Evolutionary conservation across 2,113 vertebrate genomes (phyloP).

Genomic region (Sisor rabdophorus): DNA sequence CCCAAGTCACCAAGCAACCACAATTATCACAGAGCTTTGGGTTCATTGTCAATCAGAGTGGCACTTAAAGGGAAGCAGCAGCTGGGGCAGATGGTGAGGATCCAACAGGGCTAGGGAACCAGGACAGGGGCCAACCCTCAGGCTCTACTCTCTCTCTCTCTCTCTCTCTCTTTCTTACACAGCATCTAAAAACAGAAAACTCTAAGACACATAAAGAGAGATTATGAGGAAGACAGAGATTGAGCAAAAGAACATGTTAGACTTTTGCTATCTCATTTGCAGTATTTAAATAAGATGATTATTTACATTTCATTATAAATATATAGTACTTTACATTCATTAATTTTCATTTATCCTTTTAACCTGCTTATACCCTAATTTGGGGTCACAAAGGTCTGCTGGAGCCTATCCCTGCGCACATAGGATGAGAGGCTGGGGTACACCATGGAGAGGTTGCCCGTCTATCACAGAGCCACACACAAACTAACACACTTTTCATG

Average conservation of each 20-base stretch:
- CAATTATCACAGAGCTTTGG: slow-evolving; percentile 82
- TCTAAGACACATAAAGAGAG: not conserved
- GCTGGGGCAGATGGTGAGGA: slow-evolving; percentile 90
- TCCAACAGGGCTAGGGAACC: slow-evolving; percentile 81
- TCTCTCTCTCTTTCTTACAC: slow-evolving; percentile 37
- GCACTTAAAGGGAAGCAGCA: slow-evolving; percentile 81
- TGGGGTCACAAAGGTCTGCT: too few relatives aligned
- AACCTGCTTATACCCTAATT: too few relatives aligned
- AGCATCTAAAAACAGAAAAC: slow-evolving; percentile 26
- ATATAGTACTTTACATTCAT: too few relatives aligned
- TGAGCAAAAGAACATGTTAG: not conserved
- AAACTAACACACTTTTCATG: too few relatives aligned
- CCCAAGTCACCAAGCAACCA: slow-evolving; percentile 78
- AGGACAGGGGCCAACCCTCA: slow-evolving; percentile 76
- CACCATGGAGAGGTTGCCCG: too few relatives aligned
- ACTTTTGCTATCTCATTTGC: slow-evolving; percentile 38
- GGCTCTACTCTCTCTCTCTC: slow-evolving; percentile 32
- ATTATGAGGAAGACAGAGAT: not conserved
- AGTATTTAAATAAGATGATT: not conserved
- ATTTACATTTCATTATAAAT: too few relatives aligned
- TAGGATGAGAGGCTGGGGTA: too few relatives aligned
- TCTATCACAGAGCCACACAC: too few relatives aligned
- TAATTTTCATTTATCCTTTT: too few relatives aligned
- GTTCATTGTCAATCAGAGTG: slow-evolving; percentile 92
- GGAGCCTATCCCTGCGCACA: too few relatives aligned